A percentile compares a stretch with the other conserved stretches of the same genome.
These are phyloP conservation scores for Anthopleura sola DNA, from an alignment of 64 coral and sea anemone species.

Conservation along the genomic window DNA sequence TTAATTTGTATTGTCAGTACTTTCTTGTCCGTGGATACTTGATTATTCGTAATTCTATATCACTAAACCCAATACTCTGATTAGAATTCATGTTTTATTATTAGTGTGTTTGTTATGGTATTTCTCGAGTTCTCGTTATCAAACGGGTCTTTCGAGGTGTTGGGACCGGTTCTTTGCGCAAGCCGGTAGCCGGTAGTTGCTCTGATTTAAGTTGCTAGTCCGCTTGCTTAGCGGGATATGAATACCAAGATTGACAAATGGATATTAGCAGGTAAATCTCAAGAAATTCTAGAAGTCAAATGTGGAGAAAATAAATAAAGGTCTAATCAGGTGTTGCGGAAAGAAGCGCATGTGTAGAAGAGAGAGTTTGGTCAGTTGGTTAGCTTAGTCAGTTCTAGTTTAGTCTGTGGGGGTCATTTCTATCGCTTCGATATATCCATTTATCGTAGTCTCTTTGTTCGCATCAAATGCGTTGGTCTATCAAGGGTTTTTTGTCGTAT, in stretches of 20 bases:
- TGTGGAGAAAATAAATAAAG: background rate
- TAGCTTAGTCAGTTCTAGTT: background rate
- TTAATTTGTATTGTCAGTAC: background rate
- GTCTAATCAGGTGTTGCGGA: background rate
- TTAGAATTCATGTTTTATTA: background rate
- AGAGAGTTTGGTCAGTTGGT: background rate
- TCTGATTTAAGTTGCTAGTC: background rate
- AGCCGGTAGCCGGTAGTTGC: background rate
- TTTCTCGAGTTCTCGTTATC: background rate
- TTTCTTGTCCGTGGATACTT: background rate
- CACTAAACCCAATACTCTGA: background rate
- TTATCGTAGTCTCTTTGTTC: background rate
- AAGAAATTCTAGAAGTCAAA: background rate
- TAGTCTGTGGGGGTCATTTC: background rate
- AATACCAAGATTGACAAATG: background rate
- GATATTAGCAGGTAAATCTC: background rate
- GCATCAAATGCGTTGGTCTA: constrained; percentile 3
- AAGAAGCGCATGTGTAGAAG: background rate
- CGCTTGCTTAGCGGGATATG: background rate
- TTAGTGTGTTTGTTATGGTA: background rate
- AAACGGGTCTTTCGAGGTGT: background rate
- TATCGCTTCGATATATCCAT: background rate
- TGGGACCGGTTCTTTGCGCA: background rate
- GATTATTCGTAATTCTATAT: constrained; percentile 3
- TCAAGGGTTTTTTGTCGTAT: background rate